Evolutionary conservation across 2,797 vertebrate genomes (phyloP).

Genomic region (Limnodromus scolopaceus): DNA sequence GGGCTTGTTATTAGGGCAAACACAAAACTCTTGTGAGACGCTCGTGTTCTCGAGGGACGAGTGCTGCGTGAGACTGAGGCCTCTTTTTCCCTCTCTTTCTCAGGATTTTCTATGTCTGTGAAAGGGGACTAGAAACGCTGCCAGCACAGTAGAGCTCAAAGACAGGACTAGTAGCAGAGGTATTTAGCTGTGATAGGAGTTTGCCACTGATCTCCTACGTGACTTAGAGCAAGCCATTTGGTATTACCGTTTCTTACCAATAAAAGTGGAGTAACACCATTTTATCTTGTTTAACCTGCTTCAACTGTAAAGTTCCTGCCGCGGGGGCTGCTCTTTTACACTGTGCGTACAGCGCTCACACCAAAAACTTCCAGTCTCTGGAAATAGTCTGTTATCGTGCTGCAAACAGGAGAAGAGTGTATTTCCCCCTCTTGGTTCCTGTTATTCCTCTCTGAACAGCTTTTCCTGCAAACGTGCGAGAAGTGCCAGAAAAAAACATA

Average conservation of each 20-base stretch:
- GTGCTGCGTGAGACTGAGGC: not conserved
- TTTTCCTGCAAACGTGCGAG: not conserved
- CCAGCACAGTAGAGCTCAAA: not conserved
- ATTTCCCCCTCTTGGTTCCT: not conserved
- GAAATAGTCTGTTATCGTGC: not conserved
- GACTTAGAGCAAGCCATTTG: not conserved
- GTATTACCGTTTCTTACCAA: not conserved
- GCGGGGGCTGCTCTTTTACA: not conserved
- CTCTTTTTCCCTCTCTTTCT: not conserved
- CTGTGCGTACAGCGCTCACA: not conserved
- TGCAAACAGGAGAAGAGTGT: not conserved
- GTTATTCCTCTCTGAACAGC: not conserved
- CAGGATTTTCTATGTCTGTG: not conserved
- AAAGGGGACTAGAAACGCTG: not conserved
- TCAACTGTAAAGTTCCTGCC: not conserved
- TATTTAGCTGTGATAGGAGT: not conserved
- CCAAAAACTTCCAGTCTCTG: not conserved
- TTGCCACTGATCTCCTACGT: not conserved
- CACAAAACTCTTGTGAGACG: not conserved
- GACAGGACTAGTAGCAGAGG: not conserved
- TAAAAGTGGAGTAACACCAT: not conserved
- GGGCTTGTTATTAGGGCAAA: not conserved
- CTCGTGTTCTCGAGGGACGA: fast-evolving
- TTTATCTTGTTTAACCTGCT: not conserved
- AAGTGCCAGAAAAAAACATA: not conserved